Conservation (phyloP, 2,888 invertebrate genomes). For the Drosophila nr. fundita region DNA sequence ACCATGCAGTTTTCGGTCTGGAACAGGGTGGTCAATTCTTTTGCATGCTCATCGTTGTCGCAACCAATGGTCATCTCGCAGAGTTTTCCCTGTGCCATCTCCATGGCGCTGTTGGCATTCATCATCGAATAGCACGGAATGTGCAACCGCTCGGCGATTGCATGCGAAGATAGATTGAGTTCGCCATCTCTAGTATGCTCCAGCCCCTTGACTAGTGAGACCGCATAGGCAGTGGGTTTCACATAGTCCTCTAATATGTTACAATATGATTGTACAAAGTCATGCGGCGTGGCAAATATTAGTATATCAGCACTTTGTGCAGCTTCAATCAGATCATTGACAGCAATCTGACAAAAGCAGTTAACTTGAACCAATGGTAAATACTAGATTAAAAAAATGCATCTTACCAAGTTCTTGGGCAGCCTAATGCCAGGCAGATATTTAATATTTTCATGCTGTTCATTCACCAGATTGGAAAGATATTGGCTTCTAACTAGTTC, state of each 20-base stretch:
- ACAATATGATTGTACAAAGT: constrained; percentile 94
- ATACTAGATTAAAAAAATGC: too few relatives aligned
- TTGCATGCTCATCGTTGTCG: constrained; percentile 90
- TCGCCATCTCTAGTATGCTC: constrained; percentile 93
- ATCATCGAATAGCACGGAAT: constrained; percentile 97
- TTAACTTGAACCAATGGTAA: neutral
- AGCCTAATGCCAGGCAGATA: constrained; percentile 69
- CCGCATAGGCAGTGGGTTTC: constrained; percentile 93
- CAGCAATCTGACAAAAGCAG: constrained; percentile 90
- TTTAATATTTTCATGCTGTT: constrained; percentile 71
- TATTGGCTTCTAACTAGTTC: constrained; percentile 53
- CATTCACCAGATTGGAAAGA: constrained; percentile 67
- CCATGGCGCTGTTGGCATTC: constrained; percentile 98
- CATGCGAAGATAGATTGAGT: constrained; percentile 96
- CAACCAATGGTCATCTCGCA: constrained; percentile 99
- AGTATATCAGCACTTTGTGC: constrained; percentile 95
- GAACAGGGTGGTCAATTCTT: constrained; percentile 92
- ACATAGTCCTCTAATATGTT: constrained; percentile 93
- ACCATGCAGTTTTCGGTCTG: constrained; percentile 98
- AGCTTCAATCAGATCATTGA: constrained; percentile 94
- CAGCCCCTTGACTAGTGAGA: constrained; percentile 98
- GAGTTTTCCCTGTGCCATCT: constrained; percentile 98
- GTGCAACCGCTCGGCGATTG: constrained; percentile 91
- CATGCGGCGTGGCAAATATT: constrained; percentile 98
- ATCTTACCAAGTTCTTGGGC: constrained; percentile 69